Percentiles rank a stretch among this genome's conserved stretches.
Evolutionary conservation across 53 echinoderm and acorn worm genomes (phyloP).

Genomic region (Pentamera pediparva): DNA sequence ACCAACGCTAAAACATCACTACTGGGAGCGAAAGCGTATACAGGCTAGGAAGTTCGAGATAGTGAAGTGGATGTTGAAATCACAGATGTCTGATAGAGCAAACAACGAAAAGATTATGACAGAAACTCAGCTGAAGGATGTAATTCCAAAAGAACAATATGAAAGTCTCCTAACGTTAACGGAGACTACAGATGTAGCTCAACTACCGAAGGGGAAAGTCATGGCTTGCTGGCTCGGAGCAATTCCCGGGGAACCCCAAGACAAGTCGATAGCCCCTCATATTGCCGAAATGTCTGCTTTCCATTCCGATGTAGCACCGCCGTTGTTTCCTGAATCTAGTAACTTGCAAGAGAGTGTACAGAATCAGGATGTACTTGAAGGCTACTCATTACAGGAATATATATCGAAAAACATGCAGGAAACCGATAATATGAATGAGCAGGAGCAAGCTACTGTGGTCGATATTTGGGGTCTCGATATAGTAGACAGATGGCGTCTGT

Average conservation of each 20-base stretch:
- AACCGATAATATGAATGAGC: not conserved
- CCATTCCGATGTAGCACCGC: not conserved
- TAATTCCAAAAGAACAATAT: conserved; percentile 24
- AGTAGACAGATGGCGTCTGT: conserved; percentile 56
- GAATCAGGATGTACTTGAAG: conserved; percentile 3
- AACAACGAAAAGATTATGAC: conserved; percentile 27
- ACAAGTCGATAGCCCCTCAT: not conserved
- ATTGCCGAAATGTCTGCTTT: not conserved
- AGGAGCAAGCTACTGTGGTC: not conserved
- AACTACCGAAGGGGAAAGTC: not conserved
- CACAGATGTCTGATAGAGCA: conserved; percentile 29
- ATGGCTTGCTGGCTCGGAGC: conserved; percentile 16
- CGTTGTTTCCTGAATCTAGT: no score
- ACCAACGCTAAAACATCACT: not conserved
- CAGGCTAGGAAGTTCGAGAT: conserved; percentile 15
- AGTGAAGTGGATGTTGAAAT: conserved; percentile 30
- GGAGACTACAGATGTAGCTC: conserved; percentile 42
- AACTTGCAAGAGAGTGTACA: no score
- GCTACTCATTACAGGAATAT: not conserved
- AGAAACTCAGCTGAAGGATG: not conserved
- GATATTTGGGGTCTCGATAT: conserved; percentile 41
- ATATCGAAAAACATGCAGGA: not conserved
- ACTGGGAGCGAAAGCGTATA: conserved; percentile 7
- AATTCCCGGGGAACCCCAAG: not conserved
- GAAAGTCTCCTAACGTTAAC: conserved; percentile 32